Conservation (phyloP, 2,113 vertebrate genomes). For the Neodon shergylaensis region DNA sequence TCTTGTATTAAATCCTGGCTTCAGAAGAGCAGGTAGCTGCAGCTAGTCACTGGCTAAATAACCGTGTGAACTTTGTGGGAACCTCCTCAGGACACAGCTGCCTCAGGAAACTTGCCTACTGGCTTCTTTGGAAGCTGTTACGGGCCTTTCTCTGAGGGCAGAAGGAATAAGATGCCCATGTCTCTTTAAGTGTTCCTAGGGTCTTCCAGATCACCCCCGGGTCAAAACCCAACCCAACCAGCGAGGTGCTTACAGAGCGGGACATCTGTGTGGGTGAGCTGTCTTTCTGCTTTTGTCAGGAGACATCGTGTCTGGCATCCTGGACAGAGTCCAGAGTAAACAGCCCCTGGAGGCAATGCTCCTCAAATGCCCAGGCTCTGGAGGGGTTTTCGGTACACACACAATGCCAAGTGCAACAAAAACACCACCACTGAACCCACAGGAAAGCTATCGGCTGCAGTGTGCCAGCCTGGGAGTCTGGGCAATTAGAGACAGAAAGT, state of each 20-base stretch:
- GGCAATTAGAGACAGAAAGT: constrained; percentile 67
- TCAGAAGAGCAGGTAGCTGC: constrained; percentile 66
- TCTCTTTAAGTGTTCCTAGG: constrained; percentile 46
- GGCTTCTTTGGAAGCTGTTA: constrained; percentile 74
- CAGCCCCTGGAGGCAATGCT: constrained; percentile 79
- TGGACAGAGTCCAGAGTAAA: constrained; percentile 84
- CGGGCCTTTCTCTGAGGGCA: constrained; percentile 44
- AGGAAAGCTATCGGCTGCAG: neutral
- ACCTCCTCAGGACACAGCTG: constrained; percentile 71
- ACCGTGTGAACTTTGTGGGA: constrained; percentile 80
- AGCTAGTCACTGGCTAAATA: constrained; percentile 58
- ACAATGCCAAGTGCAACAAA: constrained; percentile 71
- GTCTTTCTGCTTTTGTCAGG: constrained; percentile 83
- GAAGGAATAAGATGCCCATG: constrained; percentile 70
- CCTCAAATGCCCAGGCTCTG: constrained; percentile 76
- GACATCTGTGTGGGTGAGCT: constrained; percentile 79
- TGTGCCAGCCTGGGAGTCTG: constrained; percentile 35
- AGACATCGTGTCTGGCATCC: constrained; percentile 78
- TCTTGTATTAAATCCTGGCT: neutral
- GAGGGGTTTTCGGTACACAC: neutral
- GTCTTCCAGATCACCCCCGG: constrained; percentile 48
- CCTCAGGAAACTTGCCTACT: constrained; percentile 71
- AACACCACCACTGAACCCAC: constrained; percentile 13
- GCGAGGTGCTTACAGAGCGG: constrained; percentile 77
- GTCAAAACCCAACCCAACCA: constrained; percentile 78